Evolutionary conservation across 2,888 invertebrate genomes (phyloP).

Genomic region (Leptarthrus brevirostris): DNA sequence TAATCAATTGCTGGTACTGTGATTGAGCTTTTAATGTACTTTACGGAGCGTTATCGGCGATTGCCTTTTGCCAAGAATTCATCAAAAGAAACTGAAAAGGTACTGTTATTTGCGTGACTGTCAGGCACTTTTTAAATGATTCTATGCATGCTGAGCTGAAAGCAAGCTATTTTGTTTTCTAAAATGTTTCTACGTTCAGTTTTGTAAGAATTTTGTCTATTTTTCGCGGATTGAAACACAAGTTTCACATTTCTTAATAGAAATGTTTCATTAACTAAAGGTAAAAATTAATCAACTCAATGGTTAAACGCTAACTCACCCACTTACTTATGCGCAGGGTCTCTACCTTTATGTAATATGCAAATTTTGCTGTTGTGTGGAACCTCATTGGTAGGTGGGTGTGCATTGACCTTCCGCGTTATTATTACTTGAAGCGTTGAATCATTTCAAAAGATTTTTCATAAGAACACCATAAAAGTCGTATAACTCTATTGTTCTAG

Average conservation of each 20-base stretch:
- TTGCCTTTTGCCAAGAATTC: too few relatives aligned
- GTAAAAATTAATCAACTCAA: background rate
- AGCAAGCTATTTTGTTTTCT: too few relatives aligned
- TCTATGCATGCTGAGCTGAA: too few relatives aligned
- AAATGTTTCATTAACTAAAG: background rate
- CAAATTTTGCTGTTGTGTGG: conserved; percentile 3
- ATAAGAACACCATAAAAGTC: conserved; percentile 15
- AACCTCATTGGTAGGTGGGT: too few relatives aligned
- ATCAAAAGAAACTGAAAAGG: too few relatives aligned
- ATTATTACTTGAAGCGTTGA: background rate
- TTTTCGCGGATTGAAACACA: too few relatives aligned
- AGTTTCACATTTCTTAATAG: background rate
- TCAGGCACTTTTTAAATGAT: too few relatives aligned
- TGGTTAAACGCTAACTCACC: conserved; percentile 6
- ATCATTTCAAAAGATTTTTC: background rate
- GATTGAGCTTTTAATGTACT: too few relatives aligned
- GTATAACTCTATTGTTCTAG: background rate
- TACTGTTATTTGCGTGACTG: too few relatives aligned
- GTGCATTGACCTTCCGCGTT: conserved; percentile 25
- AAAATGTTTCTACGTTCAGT: too few relatives aligned
- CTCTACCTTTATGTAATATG: background rate
- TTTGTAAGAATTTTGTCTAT: too few relatives aligned
- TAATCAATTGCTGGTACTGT: conserved; percentile 31
- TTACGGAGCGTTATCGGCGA: too few relatives aligned
- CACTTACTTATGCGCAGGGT: background rate